Conservation (phyloP, 2,888 invertebrate species). For the Caenorhabditis afra region DNA sequence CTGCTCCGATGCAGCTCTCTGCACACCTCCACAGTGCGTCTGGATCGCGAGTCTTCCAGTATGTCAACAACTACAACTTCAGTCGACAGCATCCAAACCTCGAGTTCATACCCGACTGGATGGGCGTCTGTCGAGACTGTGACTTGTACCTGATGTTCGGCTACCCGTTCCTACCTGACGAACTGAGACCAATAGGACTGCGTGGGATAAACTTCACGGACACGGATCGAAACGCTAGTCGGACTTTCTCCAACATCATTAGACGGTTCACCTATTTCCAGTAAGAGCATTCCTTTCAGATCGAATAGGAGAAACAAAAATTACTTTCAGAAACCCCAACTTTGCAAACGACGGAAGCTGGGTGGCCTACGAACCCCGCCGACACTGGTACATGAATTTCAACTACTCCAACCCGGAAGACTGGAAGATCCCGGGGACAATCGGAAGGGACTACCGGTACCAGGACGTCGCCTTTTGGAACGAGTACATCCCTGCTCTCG, state of each 20-base stretch:
- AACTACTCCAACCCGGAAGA: conserved; percentile 73
- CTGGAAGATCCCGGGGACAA: conserved; percentile 67
- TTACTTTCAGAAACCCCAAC: conserved; percentile 76
- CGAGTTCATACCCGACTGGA: conserved; percentile 76
- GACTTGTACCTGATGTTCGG: conserved; percentile 88
- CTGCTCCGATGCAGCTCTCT: conserved; percentile 80
- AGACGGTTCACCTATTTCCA: conserved; percentile 74
- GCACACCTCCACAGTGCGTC: conserved; percentile 79
- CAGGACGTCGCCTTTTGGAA: conserved; percentile 79
- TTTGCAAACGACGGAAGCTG: conserved; percentile 75
- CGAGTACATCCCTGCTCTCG: conserved; percentile 78
- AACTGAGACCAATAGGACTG: conserved; percentile 73
- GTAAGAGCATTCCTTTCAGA: conserved; percentile 51
- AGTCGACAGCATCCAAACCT: conserved; percentile 68
- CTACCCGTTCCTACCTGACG: conserved; percentile 77
- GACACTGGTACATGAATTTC: conserved; percentile 80
- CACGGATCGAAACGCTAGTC: conserved; percentile 77
- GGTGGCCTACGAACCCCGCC: conserved; percentile 75
- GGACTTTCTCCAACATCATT: conserved; percentile 75
- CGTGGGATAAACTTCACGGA: conserved; percentile 72
- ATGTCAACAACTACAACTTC: conserved; percentile 81
- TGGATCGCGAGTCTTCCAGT: conserved; percentile 80
- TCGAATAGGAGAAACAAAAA: neutral
- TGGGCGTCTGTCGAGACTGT: conserved; percentile 87
- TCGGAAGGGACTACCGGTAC: conserved; percentile 74